Percentiles rank a stretch among this genome's conserved stretches.
Evolutionary conservation across 2,888 invertebrate genomes (phyloP).

Genomic region (Zaprionus lineosus): DNA sequence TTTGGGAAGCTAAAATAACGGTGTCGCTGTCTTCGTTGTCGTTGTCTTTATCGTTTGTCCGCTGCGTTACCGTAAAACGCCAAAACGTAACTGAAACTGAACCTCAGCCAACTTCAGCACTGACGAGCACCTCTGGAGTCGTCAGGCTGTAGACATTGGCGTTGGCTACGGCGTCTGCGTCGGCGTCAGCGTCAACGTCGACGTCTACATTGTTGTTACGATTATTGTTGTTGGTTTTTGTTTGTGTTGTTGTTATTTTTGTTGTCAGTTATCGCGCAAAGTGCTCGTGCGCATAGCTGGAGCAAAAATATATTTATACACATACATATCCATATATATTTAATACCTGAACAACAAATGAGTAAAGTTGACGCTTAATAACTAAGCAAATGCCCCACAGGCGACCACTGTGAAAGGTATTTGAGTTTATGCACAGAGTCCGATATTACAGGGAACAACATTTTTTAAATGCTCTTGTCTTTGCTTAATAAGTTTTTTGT

Average conservation of each 20-base stretch:
- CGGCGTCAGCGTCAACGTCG: conserved; percentile 5
- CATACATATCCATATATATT: background rate
- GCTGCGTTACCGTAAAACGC: conserved; percentile 77
- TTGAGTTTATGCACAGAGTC: conserved; percentile 20
- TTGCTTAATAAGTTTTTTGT: conserved; percentile 31
- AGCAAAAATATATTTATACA: conserved; percentile 40
- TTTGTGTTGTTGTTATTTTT: conserved; percentile 6
- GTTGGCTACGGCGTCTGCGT: conserved; percentile 16
- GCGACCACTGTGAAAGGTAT: conserved; percentile 43
- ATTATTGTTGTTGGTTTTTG: conserved; percentile 4
- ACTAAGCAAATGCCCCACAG: conserved; percentile 61
- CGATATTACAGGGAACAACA: conserved; percentile 13
- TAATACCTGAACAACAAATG: conserved; percentile 39
- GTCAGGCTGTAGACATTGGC: conserved; percentile 25
- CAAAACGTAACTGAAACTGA: conserved; percentile 76
- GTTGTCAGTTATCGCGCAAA: conserved; percentile 62
- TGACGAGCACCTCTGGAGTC: conserved; percentile 59
- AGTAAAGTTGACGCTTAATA: conserved; percentile 64
- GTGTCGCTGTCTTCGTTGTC: conserved; percentile 14
- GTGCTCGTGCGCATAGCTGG: conserved; percentile 68
- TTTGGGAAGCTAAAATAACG: conserved; percentile 37
- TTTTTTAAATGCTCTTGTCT: conserved; percentile 13
- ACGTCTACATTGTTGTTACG: conserved; percentile 2
- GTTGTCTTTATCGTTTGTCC: conserved; percentile 28
- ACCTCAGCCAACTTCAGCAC: conserved; percentile 67